Evolutionary conservation across 2,888 invertebrate species (phyloP), one percentile per base, ranked within the genome.

Genomic region (Caenorhabditis sp.): DNA sequence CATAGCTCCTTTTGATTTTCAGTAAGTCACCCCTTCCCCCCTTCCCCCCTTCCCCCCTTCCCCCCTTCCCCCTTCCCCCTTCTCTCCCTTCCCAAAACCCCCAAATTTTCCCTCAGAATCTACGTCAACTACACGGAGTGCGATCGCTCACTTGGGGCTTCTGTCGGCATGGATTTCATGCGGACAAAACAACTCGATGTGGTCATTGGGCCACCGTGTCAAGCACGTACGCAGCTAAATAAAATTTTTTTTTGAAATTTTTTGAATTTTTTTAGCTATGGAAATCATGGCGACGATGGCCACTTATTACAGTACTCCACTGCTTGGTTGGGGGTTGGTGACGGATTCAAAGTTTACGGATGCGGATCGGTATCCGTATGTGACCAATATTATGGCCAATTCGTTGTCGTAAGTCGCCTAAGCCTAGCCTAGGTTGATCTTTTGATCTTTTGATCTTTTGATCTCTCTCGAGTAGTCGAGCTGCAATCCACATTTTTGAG

Each of bases 151-250:
- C 37, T 65, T 1, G 80, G 80, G 9, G 83, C 72, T 13, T 64
- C 70, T 0, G 72, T 80, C 22, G 83, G 80, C 1, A 71, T 83
- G 35, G 84, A 89, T 28, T 77, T 88, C 51, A 84, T 89, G 70
- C 40, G 65, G 9, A 64, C 78, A 5, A 53, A 83, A 22, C 40
- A 58, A 11, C 51, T 87, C 15, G 87, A 89, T 64, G 83, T 79
- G 2, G 60, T 89, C 13, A 80, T 89, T 24, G 88, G 86, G 15
- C 76, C 89, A 3, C 88, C 89, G 1, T 89, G 89, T 44, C 70
- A 70, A 22, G 65, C 67, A 51, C 80, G 83, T 83, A 60, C 62
- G 65, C n/a, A n/a, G n/a, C n/a, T n/a, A n/a, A n/a, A n/a, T n/a
- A n/a, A n/a, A n/a, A n/a, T n/a, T n/a, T n/a, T n/a, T n/a, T n/a